Base-by-base conservation (phyloP, 2,113 vertebrate genomes). In the Pollimyrus isidori region DNA sequence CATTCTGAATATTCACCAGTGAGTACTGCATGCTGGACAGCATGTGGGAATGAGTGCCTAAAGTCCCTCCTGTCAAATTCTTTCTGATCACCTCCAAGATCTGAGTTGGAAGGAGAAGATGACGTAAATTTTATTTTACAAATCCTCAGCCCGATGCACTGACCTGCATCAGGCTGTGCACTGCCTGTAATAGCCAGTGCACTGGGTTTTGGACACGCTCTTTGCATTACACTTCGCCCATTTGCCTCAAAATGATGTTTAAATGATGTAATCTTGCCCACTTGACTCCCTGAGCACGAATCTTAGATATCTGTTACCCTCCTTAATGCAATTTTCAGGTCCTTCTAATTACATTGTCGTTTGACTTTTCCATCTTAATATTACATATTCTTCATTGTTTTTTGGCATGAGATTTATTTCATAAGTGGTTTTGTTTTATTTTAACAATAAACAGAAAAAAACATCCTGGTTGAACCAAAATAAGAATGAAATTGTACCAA, bases 221-320 rank as follows among this genome's bases (percentile, higher is more conserved):
- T 30, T 91, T 82, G 53, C 0, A 11, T 58, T 35, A 17, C 58
- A 30, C 65, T 11, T 85, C 26, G 52, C 86, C 65, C 56, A 89
- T 82, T 90, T 50, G 84, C 82, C 13, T 88, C 56, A 39, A 88
- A 45, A 89, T 84, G 53, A 89, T 52, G 46, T 88, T 48, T 84
- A 65, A 86, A 82, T 56, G 23, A 65, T 89, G 87, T 88, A 88
- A 91, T 82, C 76, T 88, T 89, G 89, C 86, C 69, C 62, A 23
- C 69, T 90, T 39, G 23, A 89, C 65, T 90, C 76, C 21, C 26
- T 90, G 69, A 87, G 46, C 7, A 42, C 48, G 83, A 56, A 88
- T 85, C 39, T 52, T 19, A 35, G 84, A 48, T 80, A 88, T 86
- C 82, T 45, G n/a, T 49, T 49, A 46, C 39, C 62, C 53, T 46